phyloP scores from a whole-genome alignment of 2,888 invertebrate species.

The Drosophila testacea region DNA sequence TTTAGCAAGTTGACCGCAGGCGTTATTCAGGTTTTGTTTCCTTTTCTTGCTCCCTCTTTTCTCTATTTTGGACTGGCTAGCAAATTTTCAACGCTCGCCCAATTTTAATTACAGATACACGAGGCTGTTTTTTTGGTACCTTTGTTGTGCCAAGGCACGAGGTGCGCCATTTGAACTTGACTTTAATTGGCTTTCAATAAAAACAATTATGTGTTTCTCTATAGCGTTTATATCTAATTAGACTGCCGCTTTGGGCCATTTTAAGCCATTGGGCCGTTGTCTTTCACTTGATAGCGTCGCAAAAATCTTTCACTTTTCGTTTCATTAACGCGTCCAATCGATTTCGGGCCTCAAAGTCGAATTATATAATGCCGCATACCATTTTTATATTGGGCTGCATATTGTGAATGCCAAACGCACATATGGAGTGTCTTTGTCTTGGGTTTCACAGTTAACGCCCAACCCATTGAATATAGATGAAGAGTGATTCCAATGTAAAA shows the following conservation, averaged over 20 bases:
- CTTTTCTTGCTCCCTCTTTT: slow-evolving; percentile 6
- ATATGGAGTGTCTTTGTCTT: slow-evolving; percentile 13
- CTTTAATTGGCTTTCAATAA: slow-evolving; percentile 77
- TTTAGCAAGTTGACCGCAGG: slow-evolving; percentile 27
- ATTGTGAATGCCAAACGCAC: slow-evolving; percentile 56
- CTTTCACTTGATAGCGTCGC: slow-evolving; percentile 53
- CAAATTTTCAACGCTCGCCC: slow-evolving; percentile 73
- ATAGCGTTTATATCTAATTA: slow-evolving; percentile 54
- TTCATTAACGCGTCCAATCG: slow-evolving; percentile 74
- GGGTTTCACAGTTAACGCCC: slow-evolving; percentile 50
- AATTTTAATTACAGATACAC: slow-evolving; percentile 66
- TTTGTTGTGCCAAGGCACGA: slow-evolving; percentile 49
- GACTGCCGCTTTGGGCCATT: slow-evolving; percentile 35
- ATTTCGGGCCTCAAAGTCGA: slow-evolving; percentile 29
- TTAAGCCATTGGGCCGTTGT: slow-evolving; percentile 13
- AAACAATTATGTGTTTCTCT: slow-evolving; percentile 64
- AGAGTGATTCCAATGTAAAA: slow-evolving; percentile 39
- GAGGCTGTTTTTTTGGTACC: slow-evolving; percentile 40
- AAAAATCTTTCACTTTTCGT: slow-evolving; percentile 68
- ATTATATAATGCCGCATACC: slow-evolving; percentile 63
- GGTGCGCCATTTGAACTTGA: slow-evolving; percentile 77
- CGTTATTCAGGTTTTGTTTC: slow-evolving; percentile 23
- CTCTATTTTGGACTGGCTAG: slow-evolving; percentile 3
- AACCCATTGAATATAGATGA: slow-evolving; percentile 16
- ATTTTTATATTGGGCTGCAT: slow-evolving; percentile 16